These are phyloP conservation scores for Synodontis membranacea DNA, from an alignment of 2,113 vertebrate genomes.

Conservation along the genomic window DNA sequence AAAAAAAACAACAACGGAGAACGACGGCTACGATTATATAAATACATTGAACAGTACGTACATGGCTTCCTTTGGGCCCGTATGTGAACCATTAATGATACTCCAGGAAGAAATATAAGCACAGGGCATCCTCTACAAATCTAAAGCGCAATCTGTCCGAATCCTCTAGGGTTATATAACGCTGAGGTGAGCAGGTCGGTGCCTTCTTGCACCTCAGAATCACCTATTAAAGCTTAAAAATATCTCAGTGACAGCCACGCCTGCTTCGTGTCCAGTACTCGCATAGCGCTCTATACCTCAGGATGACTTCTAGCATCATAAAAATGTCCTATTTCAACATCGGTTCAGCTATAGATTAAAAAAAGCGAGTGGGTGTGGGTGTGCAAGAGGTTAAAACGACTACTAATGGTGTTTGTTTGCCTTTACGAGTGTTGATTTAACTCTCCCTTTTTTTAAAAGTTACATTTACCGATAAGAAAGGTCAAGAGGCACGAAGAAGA, in stretches of 20 bases:
- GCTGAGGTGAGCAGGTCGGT: constrained; percentile 4
- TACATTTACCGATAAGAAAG: constrained; percentile 1
- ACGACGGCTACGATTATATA: constrained; percentile 40
- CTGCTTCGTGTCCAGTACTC: constrained; percentile 17
- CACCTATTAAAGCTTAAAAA: constrained; percentile 36
- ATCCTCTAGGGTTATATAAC: background rate
- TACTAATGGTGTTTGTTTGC: background rate
- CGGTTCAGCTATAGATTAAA: background rate
- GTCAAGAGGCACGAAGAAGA: constrained; percentile 27
- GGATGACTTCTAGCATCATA: constrained; percentile 9
- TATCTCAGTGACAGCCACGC: constrained; percentile 41
- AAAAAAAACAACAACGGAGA: background rate
- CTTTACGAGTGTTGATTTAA: background rate
- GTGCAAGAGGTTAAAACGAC: background rate
- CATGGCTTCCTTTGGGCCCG: background rate
- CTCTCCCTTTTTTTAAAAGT: constrained; percentile 10
- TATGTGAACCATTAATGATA: constrained; percentile 8
- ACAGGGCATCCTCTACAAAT: constrained; percentile 6
- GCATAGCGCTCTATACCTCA: constrained; percentile 6
- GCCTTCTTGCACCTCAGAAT: constrained; percentile 6
- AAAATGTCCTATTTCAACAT: constrained; percentile 31
- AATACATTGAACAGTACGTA: constrained; percentile 28
- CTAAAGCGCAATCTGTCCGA: background rate
- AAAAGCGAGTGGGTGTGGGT: background rate
- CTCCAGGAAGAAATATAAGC: constrained; percentile 18